A percentile compares a stretch with the other conserved stretches of the same genome.
These are phyloP conservation scores for Urocyon cinereoargenteus DNA, from an alignment of 2,797 vertebrate genomes.

Conservation along the genomic window DNA sequence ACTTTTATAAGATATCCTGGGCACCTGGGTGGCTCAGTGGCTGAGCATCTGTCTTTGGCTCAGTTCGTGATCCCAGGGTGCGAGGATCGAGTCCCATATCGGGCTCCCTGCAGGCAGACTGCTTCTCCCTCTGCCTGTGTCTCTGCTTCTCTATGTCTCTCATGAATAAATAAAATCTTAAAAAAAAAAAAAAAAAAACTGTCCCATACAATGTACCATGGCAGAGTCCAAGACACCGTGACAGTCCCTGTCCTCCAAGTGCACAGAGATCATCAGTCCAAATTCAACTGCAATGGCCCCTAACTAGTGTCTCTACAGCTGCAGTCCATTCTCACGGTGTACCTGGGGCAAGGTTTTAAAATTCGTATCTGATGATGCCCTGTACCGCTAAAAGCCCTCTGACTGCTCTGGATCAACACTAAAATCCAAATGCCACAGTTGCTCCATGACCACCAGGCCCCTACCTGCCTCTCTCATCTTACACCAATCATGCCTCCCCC, in stretches of 20 bases:
- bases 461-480: neutral
- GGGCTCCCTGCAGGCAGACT: no score
- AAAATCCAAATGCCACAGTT: neutral
- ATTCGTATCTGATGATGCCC: neutral
- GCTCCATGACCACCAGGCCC: neutral
- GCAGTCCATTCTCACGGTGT: neutral
- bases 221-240: neutral
- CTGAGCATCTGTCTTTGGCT: no score
- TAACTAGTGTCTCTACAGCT: neutral
- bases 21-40: no score
- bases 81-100: no score
- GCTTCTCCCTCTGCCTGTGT: no score
- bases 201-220: neutral
- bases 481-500: neutral
- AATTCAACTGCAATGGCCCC: neutral
- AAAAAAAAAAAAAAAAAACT: no score
- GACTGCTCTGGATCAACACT: neutral
- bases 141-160: no score
- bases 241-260: neutral
- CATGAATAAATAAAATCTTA: no score
- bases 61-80: no score
- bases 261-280: no score
- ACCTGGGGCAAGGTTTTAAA: neutral
- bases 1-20: neutral
- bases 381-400: neutral